A percentile compares a stretch with the other conserved stretches of the same genome.
Conservation (phyloP, 2,113 vertebrate genomes). For the Carassius carassius region DNA sequence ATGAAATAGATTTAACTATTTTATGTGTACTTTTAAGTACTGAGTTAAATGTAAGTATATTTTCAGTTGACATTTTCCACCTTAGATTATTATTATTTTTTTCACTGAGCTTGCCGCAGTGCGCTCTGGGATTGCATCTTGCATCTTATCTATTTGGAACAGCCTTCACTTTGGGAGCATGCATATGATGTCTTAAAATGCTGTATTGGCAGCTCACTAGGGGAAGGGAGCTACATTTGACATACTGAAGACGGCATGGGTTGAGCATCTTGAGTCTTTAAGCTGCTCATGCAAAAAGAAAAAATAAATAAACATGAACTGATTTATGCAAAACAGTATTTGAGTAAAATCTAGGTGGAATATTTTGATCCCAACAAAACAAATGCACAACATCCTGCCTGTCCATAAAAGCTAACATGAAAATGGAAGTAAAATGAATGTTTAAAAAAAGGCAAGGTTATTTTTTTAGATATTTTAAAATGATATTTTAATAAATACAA, state of each 20-base stretch:
- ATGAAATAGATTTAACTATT: background rate
- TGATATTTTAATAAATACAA: too few relatives aligned
- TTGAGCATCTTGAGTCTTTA: background rate
- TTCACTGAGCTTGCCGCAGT: background rate
- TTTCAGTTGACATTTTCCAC: background rate
- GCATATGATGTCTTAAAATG: slow-evolving; percentile 13
- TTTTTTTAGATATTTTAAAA: background rate
- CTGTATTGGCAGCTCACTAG: background rate
- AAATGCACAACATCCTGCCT: background rate
- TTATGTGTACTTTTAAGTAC: background rate
- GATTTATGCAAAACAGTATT: background rate
- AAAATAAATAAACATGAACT: background rate
- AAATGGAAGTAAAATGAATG: background rate
- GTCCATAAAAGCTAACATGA: background rate
- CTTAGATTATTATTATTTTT: background rate
- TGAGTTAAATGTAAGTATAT: background rate
- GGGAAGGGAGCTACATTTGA: background rate
- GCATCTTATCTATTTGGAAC: slow-evolving; percentile 26
- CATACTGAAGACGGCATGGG: slow-evolving; percentile 2
- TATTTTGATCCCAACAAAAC: background rate
- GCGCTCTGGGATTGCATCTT: slow-evolving; percentile 23
- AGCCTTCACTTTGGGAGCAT: slow-evolving; percentile 5
- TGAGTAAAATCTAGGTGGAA: background rate
- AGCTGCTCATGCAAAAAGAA: background rate
- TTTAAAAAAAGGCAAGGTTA: background rate